phyloP scores from a whole-genome alignment of 2,113 vertebrate species.

The Agapornis roseicollis region DNA sequence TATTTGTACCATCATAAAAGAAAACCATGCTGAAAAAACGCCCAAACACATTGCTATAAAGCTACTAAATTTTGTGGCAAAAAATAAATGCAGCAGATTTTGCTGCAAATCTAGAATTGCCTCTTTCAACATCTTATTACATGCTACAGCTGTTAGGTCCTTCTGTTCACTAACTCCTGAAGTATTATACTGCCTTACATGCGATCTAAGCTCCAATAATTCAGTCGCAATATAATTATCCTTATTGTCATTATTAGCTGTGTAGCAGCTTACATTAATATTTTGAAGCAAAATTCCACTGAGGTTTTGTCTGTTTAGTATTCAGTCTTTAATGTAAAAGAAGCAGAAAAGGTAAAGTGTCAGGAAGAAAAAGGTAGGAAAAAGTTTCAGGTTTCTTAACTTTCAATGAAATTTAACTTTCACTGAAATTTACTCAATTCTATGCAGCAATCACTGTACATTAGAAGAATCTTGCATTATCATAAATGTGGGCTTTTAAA shows the following conservation, averaged over 20 bases:
- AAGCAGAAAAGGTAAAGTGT: not conserved
- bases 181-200: not conserved
- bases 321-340: not conserved
- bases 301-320: not conserved
- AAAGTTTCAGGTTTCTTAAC: not conserved
- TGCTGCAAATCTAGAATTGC: not conserved
- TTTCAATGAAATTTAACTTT: not conserved
- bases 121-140: not conserved
- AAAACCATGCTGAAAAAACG: not conserved
- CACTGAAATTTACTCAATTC: not conserved
- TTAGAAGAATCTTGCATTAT: not conserved
- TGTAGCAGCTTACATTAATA: not conserved
- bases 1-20: not conserved
- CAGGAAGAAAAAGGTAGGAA: not conserved
- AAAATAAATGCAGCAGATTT: not conserved
- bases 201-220: not conserved
- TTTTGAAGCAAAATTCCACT: not conserved
- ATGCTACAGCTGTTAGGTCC: not conserved
- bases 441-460: not conserved
- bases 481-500: not conserved
- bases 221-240: not conserved
- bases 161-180: not conserved
- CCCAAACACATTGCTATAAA: not conserved
- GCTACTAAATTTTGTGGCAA: not conserved
- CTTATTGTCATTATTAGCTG: not conserved